A percentile compares a stretch with the other conserved stretches of the same genome.
Evolutionary conservation across 2,113 vertebrate genomes (phyloP).

Genomic region (Pteronura brasiliensis): DNA sequence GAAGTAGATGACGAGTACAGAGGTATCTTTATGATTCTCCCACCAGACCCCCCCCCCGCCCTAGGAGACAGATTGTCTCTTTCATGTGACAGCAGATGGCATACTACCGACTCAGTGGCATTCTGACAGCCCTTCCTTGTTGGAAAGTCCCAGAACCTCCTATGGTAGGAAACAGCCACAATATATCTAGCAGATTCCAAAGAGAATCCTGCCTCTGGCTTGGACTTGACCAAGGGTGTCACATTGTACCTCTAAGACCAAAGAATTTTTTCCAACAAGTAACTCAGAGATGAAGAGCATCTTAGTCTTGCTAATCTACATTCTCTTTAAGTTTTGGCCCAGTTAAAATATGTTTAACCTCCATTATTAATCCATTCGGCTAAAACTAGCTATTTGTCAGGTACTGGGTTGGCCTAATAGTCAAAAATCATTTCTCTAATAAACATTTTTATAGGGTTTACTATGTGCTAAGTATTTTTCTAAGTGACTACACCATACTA

Average conservation of each 20-base stretch:
- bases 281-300: neutral
- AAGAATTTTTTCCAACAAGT: constrained; percentile 1
- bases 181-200: constrained; percentile 11
- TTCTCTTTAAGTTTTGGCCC: neutral
- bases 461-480: neutral
- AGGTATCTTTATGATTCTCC: neutral
- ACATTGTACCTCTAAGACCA: neutral
- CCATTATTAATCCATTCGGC: neutral
- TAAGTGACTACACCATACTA: neutral
- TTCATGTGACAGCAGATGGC: neutral
- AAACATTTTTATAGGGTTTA: neutral
- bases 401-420: neutral
- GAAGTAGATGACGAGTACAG: neutral
- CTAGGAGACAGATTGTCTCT: neutral
- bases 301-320: neutral
- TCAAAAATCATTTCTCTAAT: neutral
- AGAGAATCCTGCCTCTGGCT: neutral
- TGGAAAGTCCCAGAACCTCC: constrained; percentile 32
- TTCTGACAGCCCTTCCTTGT: neutral
- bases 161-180: constrained; percentile 10
- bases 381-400: neutral
- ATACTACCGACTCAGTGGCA: neutral
- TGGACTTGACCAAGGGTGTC: neutral
- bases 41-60: neutral
- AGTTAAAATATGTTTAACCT: neutral